Evolutionary conservation across 2,888 invertebrate genomes (phyloP), one percentile per base, ranked within the genome.

Genomic region (Conops quadrifasciatus): DNA sequence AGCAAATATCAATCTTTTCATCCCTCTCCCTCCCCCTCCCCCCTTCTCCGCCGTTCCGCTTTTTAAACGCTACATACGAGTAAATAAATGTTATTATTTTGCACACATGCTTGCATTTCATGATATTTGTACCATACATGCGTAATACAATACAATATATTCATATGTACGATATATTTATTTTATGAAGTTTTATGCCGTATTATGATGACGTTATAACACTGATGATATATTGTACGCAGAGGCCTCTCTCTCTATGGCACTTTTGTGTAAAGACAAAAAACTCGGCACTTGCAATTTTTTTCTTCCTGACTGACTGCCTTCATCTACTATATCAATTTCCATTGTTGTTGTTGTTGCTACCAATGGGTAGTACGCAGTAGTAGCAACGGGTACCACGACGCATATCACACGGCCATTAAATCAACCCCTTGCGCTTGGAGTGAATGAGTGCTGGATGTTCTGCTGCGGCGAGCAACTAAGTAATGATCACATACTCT

Each of bases 401-500:
- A 36, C 36, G 11, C 28, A 16, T 26, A 24, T 53, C 15, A 9
- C 21, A 19, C 53, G 28, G 21, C 19, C 56, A 58, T 24, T 26
- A 36, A 43, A 53, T 28, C 68, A 49, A 68, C 68, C 68, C 68
- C 60, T 60, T 16, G 30, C 30, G 9, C 36, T 49, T 45, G 24
- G 30, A 67, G 49, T 47, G 47, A 30, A 56, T 21, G 24, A 66
- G 36, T 36, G 5, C 36, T 53, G 53, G 47, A 58, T 58, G 66
- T 43, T 53, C 67, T 45, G 19, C 45, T 59, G 21, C 51, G 60
- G 60, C 49, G n/a, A 60, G 49, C 49, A 58, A 24, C 21, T 26
- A 66, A 62, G 49, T 36, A 60, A 68, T 68, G 60, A 62, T 68
- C 68, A 68, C 68, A 68, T 68, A 62, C 36, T 36, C 36, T 36